Evolutionary conservation across 2,113 vertebrate species (phyloP).

Genomic region (Stigmatopora nigra): DNA sequence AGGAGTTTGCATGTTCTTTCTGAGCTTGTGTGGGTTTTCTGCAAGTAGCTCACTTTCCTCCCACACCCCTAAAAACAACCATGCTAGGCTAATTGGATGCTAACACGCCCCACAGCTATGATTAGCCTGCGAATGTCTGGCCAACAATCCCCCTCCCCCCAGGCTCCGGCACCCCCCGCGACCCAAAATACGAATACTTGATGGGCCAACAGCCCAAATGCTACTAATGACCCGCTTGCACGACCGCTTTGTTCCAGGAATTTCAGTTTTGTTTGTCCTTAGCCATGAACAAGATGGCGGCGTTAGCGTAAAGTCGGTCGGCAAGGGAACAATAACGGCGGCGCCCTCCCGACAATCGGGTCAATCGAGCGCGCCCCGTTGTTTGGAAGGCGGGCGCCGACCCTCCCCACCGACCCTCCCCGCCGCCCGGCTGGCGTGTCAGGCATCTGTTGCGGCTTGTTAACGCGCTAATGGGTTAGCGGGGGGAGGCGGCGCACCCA

Average conservation of each 20-base stretch:
- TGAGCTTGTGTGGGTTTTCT: too few species aligned
- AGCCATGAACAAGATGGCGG: neutral
- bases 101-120: too few species aligned
- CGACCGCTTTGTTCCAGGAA: neutral
- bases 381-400: constrained; percentile 19
- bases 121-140: too few species aligned
- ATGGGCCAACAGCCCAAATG: too few species aligned
- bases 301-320: neutral
- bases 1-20: too few species aligned
- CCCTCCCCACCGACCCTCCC: neutral
- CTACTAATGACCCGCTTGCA: too few species aligned
- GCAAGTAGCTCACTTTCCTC: too few species aligned
- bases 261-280: neutral
- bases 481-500: constrained; percentile 6
- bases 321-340: constrained; percentile 4
- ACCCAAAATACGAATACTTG: too few species aligned
- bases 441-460: constrained; percentile 24
- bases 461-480: constrained; percentile 2
- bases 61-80: too few species aligned
- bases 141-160: too few species aligned
- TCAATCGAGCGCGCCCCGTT: constrained; percentile 44
- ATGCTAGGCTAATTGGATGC: too few species aligned
- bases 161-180: too few species aligned
- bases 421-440: neutral
- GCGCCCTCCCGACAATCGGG: constrained; percentile 33